Base-by-base conservation (phyloP, 2,888 invertebrate species). In the Cheilosia vernalis region DNA sequence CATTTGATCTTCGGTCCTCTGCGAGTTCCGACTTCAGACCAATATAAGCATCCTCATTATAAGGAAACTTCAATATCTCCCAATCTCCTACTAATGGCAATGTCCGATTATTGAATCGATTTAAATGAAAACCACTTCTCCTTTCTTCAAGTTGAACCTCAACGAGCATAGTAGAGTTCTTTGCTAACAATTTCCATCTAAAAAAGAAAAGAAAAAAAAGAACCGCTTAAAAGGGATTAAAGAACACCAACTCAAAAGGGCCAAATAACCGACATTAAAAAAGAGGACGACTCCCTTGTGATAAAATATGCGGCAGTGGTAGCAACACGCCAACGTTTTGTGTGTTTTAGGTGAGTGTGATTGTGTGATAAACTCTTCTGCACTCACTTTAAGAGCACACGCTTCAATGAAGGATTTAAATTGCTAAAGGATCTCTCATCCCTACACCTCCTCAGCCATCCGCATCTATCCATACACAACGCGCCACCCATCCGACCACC, bases 391-490 rank as follows among this genome's bases (percentile, higher is more conserved):
- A 85, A 85, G 80, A 80, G 85, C 64, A 85, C 70, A 85, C 85
- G 85, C 85, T 85, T 85, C 85, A 85, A 80, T 85, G 85, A 85
- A 85, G 85, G 85, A 85, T 85, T 85, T 85, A 85, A 85, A 85
- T 85, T 85, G 85, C 85, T 80, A 76, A 85, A 76, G 85, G 85
- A 80, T 76, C 70, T 61, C 58, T 49, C 80, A 51, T 67, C 47
- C 56, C 55, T 61, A 47, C 63, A 49, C 17, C 19, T 33, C 30
- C 78, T 33, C 19, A 49, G 51, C 72, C 44, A 56, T 53, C 51
- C 9, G 30, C 56, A 60, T 19, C 37, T 33, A 33, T 10, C 10
- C 4, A 37, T 33, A 3, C 33, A 33, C 33, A 33, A 33, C 33
- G 13, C 37, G 37, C 37, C 37, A 37, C 37, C 37, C 66, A 78